These are phyloP conservation scores for Octodon degus DNA, from an alignment of 2,113 vertebrate genomes.

Conservation along the genomic window DNA sequence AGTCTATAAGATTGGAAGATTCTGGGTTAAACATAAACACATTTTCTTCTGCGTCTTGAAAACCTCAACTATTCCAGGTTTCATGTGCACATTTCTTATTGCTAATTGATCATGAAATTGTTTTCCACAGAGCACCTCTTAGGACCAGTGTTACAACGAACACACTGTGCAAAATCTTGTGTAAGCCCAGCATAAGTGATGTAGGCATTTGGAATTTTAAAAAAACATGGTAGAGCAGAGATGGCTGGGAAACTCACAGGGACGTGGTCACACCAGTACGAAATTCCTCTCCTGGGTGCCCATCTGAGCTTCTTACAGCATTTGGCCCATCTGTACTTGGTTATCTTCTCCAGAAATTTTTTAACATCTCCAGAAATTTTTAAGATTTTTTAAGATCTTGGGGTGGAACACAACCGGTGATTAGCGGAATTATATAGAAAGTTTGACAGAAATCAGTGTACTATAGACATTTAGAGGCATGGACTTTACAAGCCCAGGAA, in stretches of 20 bases:
- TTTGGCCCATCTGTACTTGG: neutral
- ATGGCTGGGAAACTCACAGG: neutral
- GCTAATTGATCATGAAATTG: conserved; percentile 71
- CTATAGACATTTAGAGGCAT: neutral
- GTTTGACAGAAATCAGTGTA: neutral
- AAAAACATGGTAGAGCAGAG: conserved; percentile 3
- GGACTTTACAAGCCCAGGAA: neutral
- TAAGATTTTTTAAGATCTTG: neutral
- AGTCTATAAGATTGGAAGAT: neutral
- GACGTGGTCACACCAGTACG: neutral
- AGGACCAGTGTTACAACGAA: conserved; percentile 61
- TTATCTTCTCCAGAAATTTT: neutral
- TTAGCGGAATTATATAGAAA: conserved; percentile 24
- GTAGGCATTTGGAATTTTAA: conserved; percentile 40
- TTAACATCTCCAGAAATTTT: neutral
- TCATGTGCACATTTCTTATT: conserved; percentile 52
- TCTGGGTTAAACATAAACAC: conserved; percentile 11
- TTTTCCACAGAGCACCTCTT: conserved; percentile 64
- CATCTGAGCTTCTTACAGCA: too few relatives aligned
- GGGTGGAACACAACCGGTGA: neutral
- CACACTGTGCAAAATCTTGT: conserved; percentile 46
- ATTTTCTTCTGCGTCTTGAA: conserved; percentile 21
- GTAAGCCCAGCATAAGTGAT: conserved; percentile 46
- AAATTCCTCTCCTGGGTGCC: neutral
- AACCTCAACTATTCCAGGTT: neutral